A percentile compares a stretch with the other conserved stretches of the same genome.
Conservation (phyloP, 2,797 vertebrate genomes). For the Hafferia zeledoni region DNA sequence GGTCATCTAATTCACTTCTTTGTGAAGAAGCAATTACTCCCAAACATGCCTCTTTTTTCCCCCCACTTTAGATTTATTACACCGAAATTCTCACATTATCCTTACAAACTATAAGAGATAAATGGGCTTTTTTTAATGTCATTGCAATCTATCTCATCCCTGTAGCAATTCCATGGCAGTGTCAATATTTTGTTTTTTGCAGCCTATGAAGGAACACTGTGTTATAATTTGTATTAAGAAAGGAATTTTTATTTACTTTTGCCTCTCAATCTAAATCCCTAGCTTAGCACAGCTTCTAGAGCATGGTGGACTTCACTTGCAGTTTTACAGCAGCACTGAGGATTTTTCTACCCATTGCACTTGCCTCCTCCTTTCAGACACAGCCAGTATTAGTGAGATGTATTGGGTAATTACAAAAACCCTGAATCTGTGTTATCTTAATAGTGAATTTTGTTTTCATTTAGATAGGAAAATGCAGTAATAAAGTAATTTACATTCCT, state of each 20-base stretch:
- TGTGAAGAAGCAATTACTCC: background rate
- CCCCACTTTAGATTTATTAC: background rate
- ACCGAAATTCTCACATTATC: background rate
- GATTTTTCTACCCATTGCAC: background rate
- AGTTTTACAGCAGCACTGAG: background rate
- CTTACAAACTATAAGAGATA: background rate
- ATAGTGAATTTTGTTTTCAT: constrained; percentile 44
- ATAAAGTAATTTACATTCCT: constrained; percentile 30
- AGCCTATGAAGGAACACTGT: background rate
- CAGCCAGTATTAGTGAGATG: background rate
- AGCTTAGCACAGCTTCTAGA: background rate
- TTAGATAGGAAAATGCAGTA: background rate
- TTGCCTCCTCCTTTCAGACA: background rate
- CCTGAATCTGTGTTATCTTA: background rate
- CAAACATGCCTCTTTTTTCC: background rate
- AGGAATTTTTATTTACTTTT: background rate
- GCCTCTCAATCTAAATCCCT: background rate
- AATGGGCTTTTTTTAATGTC: background rate
- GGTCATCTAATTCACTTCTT: background rate
- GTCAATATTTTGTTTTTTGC: background rate
- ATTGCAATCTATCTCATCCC: background rate
- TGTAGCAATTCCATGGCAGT: background rate
- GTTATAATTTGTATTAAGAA: background rate
- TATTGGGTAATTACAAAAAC: constrained; percentile 22
- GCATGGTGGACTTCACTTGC: background rate